Base-by-base conservation (phyloP, 1,140 invertebrate genomes). In the Trachymyrmex septentrionalis region DNA sequence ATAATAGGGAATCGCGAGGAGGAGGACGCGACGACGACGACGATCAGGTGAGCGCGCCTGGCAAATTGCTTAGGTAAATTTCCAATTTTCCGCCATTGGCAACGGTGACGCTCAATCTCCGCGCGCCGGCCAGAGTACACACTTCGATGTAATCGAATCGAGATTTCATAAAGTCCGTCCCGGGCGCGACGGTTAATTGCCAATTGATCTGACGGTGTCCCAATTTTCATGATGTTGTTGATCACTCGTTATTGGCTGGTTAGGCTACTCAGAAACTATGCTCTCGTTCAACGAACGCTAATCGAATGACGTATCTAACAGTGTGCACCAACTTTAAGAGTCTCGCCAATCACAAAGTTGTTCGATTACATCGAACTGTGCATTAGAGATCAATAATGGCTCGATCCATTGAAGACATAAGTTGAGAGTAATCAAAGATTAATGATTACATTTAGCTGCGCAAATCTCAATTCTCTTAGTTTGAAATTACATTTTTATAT, bases 51-150 rank as follows among this genome's bases (percentile, higher is more conserved):
- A 85, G 76, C 63, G 59, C 30, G 59, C 34, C 80, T 88, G 63
- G 76, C 87, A 91, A 91, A 91, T 91, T 91, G 90, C 90, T 91
- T 88, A 88, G 90, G 78, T 91, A 91, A 91, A 91, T 91, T 91
- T 91, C 90, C 89, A 91, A 91, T 91, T 91, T 91, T 91, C 90
- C 90, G 87, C 89, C 82, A 87, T 90, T 88, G 85, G 85, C 61
- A 77, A 88, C 80, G 69, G 63, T 59, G 34, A 61, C 72, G 69
- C 61, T 81, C 80, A 84, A 84, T 75, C 80, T 84, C 55, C 44
- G 57, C 24, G 55, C 59, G 27, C 69, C 80, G 57, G 69, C 44
- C 69, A 84, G 38, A 75, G 80, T 57, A 91, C 85, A 90, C 88
- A 91, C 87, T 91, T 88, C 76, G 85, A 59, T 82, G 76, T 91